Conservation (phyloP, 2,797 vertebrate genomes). For the Naso thynnoides region DNA sequence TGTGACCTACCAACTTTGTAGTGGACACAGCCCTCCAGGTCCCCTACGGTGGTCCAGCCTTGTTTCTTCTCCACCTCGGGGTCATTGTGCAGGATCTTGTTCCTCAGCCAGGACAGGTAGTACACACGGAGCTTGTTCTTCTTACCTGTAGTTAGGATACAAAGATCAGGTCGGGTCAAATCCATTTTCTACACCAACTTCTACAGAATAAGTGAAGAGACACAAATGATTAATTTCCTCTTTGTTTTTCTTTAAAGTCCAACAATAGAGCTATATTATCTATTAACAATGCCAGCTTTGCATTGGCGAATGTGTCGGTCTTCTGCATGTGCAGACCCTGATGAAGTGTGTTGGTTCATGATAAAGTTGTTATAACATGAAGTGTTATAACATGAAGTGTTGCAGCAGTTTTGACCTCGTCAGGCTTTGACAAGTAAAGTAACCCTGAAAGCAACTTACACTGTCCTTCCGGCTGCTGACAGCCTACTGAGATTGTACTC, state of each 20-base stretch:
- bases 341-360: background rate
- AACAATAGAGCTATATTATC: background rate
- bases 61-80: constrained; percentile 99
- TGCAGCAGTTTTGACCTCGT: background rate
- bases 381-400: background rate
- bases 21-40: constrained; percentile 97
- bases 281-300: background rate
- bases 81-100: constrained; percentile 98
- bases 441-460: background rate
- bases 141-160: constrained; percentile 86
- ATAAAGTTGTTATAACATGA: background rate
- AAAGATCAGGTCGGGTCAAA: background rate
- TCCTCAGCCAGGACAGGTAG: constrained; percentile 98
- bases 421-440: background rate
- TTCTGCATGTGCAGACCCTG: background rate
- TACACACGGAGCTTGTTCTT: constrained; percentile 98
- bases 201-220: background rate
- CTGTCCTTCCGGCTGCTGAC: background rate
- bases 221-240: background rate
- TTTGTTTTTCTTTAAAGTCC: background rate
- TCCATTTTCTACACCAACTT: background rate
- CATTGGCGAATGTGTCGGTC: background rate
- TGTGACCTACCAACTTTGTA: constrained; percentile 95
- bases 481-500: background rate
- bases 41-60: constrained; percentile 97